Evolutionary conservation across 2,797 vertebrate species (phyloP).

Genomic region (Momotus momota): DNA sequence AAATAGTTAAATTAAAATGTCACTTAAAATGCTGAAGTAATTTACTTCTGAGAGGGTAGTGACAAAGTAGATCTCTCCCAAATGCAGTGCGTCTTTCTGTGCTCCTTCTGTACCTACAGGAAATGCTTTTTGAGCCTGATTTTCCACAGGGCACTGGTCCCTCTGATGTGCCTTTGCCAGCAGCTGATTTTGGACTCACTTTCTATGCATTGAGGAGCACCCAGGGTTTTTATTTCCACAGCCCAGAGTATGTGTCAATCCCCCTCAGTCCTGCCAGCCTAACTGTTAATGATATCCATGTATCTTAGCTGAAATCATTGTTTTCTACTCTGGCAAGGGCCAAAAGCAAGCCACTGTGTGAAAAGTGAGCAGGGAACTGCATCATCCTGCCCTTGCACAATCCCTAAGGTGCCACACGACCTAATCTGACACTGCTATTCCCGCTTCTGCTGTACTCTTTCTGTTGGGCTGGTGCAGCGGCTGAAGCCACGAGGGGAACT

Average conservation of each 20-base stretch:
- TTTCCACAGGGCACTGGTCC: rapidly evolving
- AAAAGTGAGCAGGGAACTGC: neutral
- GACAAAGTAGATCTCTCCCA: neutral
- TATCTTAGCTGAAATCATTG: neutral
- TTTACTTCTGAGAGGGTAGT: neutral
- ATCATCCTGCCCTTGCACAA: neutral
- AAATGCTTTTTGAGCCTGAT: neutral
- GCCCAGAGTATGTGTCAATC: neutral
- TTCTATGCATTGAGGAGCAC: neutral
- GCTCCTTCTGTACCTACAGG: neutral
- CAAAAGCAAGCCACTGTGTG: neutral
- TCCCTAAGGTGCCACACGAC: neutral
- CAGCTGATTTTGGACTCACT: neutral
- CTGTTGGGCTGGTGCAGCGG: neutral
- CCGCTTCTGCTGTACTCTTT: neutral
- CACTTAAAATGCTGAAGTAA: neutral
- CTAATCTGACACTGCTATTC: neutral
- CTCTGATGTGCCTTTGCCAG: neutral
- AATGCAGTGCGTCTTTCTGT: neutral
- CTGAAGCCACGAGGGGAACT: neutral
- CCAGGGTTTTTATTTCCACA: neutral
- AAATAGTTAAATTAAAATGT: neutral
- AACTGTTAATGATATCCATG: neutral
- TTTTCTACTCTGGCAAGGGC: neutral
- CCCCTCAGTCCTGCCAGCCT: neutral